Conservation (phyloP, 2,113 vertebrate genomes). For the Mesocricetus auratus region DNA sequence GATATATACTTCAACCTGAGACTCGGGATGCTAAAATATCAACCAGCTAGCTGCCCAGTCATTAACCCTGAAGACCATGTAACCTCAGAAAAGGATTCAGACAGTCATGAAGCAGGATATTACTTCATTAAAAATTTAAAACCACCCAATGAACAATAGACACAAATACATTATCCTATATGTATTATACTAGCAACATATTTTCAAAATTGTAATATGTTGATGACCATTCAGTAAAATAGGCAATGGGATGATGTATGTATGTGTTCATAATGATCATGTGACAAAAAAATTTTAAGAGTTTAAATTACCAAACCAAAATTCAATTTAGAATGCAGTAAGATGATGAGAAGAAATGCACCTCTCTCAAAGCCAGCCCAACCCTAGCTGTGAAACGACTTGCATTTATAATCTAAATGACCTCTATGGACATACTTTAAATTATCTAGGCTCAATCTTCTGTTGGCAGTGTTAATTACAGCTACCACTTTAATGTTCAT, state of each 20-base stretch:
- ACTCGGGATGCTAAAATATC: not conserved
- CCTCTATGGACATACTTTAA: not conserved
- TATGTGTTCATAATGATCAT: not conserved
- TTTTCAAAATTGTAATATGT: not conserved
- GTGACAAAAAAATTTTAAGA: conserved; percentile 11
- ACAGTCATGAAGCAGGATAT: not conserved
- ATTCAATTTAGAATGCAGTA: not conserved
- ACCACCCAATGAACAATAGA: not conserved
- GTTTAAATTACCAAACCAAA: conserved; percentile 1
- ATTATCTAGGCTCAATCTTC: not conserved
- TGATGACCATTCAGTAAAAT: not conserved
- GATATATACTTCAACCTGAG: not conserved
- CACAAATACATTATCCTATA: not conserved
- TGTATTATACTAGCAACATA: not conserved
- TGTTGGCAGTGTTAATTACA: not conserved
- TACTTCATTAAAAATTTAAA: conserved; percentile 35
- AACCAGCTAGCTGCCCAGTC: not conserved
- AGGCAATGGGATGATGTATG: not conserved
- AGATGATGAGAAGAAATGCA: not conserved
- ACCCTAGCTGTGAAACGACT: not conserved
- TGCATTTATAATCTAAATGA: not conserved
- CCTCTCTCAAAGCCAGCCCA: not conserved
- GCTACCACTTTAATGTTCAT: not conserved
- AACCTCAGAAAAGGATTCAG: not conserved
- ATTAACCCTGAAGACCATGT: not conserved